Evolutionary conservation across 2,113 vertebrate genomes (phyloP).

Genomic region (Chaenogobius annularis): DNA sequence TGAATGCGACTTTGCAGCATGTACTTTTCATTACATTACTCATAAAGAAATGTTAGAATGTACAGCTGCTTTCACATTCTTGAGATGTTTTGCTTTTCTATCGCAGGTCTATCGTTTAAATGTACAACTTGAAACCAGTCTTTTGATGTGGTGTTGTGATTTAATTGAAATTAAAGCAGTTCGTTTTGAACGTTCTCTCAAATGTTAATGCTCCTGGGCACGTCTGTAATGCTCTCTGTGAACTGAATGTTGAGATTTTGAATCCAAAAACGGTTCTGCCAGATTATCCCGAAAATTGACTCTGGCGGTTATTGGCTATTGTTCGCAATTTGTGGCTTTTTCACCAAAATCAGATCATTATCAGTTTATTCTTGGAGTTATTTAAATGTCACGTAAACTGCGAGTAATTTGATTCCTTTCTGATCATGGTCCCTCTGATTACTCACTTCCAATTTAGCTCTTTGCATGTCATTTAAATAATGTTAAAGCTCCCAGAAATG

Average conservation of each 20-base stretch:
- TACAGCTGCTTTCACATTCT: no score
- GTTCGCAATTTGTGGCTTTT: background rate
- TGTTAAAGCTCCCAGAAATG: no score
- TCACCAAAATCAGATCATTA: no score
- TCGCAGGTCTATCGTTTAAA: background rate
- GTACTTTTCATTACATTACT: background rate
- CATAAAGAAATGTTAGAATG: background rate
- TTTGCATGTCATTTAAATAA: no score
- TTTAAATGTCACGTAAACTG: no score
- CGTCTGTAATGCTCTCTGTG: background rate
- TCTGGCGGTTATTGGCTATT: background rate
- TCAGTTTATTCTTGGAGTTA: no score
- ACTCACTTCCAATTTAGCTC: no score
- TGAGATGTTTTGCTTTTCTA: background rate
- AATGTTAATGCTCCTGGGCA: background rate
- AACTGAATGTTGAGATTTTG: background rate
- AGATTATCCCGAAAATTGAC: background rate
- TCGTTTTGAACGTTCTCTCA: background rate
- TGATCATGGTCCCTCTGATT: no score
- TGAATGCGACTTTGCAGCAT: background rate
- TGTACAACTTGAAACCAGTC: background rate
- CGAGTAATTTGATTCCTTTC: no score
- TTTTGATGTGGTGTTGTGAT: background rate
- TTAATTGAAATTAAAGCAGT: background rate
- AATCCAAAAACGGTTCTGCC: background rate